A percentile compares a stretch with the other conserved stretches of the same genome.
These are phyloP conservation scores for Lepus americanus DNA, from an alignment of 2,113 vertebrate genomes.

Conservation along the genomic window DNA sequence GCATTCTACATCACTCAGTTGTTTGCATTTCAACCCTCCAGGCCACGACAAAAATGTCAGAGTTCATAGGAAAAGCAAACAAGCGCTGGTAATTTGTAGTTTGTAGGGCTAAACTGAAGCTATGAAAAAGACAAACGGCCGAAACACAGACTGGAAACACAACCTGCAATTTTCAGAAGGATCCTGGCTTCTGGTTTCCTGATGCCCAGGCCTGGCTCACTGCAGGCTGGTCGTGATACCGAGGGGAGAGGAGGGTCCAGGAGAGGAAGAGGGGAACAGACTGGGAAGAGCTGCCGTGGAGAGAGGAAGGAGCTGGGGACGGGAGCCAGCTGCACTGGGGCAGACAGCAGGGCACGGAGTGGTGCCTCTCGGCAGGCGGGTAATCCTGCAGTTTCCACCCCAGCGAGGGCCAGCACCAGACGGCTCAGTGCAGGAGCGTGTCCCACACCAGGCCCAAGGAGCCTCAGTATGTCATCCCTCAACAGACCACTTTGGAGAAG, in stretches of 20 bases:
- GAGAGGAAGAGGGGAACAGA: no score
- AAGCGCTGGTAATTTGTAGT: background rate
- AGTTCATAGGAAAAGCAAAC: background rate
- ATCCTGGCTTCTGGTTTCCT: background rate
- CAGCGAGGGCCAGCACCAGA: background rate
- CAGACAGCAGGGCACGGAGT: background rate
- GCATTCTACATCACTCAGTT: background rate
- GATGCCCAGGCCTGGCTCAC: background rate
- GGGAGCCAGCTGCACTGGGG: rapidly evolving
- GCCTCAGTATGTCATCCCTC: background rate
- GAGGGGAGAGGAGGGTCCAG: background rate
- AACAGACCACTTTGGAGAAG: background rate
- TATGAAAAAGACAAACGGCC: background rate
- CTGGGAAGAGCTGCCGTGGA: background rate
- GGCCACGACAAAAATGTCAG: background rate
- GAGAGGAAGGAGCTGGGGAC: no score
- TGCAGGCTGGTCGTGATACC: background rate
- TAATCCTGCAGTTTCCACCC: no score
- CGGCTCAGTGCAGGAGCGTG: background rate
- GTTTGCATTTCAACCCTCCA: background rate
- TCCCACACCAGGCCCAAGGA: background rate
- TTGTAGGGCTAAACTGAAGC: background rate
- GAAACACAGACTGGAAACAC: background rate
- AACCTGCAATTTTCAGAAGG: background rate
- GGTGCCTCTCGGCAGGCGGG: background rate